Percentiles rank a stretch among this genome's conserved stretches.
Evolutionary conservation across 2,888 invertebrate genomes (phyloP).

Genomic region (Cheiracanthium punctorium): DNA sequence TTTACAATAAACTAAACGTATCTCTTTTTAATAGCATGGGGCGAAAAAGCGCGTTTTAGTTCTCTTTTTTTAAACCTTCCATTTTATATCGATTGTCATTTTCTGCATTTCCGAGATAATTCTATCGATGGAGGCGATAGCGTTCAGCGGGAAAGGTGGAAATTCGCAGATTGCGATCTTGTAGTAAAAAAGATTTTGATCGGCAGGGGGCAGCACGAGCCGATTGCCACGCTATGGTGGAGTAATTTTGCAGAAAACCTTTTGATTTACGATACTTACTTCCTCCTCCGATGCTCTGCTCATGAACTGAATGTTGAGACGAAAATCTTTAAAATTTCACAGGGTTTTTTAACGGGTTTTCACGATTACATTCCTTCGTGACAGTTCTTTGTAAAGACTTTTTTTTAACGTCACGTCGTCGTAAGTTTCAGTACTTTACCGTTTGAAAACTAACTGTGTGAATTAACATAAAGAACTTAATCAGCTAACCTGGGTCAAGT

Average conservation of each 20-base stretch:
- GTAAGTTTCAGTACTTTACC: too few species aligned
- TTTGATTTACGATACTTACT: not conserved
- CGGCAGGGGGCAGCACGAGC: slow-evolving; percentile 3
- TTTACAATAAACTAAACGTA: not conserved
- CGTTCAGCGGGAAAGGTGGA: not conserved
- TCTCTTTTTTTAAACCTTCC: too few species aligned
- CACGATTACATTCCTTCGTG: too few species aligned
- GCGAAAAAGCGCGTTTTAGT: too few species aligned
- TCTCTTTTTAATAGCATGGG: too few species aligned
- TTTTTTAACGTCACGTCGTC: too few species aligned
- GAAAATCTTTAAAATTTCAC: too few species aligned
- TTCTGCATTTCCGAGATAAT: not conserved
- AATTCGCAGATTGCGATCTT: not conserved
- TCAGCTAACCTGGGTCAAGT: too few species aligned
- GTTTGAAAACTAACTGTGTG: too few species aligned
- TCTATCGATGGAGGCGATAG: not conserved
- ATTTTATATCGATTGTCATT: not conserved
- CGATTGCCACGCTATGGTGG: not conserved
- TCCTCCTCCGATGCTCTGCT: not conserved
- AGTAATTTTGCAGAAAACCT: slow-evolving; percentile 41
- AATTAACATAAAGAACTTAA: too few species aligned
- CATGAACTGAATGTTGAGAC: not conserved
- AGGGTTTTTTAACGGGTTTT: too few species aligned
- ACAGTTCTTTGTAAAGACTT: too few species aligned
- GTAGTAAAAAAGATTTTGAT: not conserved